Percentiles rank a stretch among this genome's conserved stretches.
Evolutionary conservation across 1,140 invertebrate genomes (phyloP).

Genomic region (Stegodyphus dumicola): DNA sequence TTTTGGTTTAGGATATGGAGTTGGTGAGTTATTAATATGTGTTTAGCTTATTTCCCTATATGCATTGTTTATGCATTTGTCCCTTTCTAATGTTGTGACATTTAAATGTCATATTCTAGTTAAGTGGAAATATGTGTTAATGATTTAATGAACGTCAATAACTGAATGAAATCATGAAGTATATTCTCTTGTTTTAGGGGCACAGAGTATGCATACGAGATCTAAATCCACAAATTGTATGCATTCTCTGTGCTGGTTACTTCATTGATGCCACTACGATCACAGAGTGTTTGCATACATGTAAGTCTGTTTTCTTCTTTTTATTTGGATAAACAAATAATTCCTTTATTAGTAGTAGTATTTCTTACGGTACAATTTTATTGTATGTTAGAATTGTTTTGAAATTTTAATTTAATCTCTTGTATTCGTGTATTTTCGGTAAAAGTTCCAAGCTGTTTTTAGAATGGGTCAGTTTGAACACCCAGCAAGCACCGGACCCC

Average conservation of each 20-base stretch:
- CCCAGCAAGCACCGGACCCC: no score
- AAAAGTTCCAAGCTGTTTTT: no score
- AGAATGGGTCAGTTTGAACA: no score
- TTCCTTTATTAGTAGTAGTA: neutral
- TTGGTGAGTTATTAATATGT: slow-evolving; percentile 2
- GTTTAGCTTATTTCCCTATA: neutral
- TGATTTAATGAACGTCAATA: neutral
- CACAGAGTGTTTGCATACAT: slow-evolving; percentile 71
- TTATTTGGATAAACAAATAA: neutral
- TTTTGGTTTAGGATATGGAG: slow-evolving; percentile 54
- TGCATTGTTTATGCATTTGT: neutral
- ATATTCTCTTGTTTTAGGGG: slow-evolving; percentile 33
- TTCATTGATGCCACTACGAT: slow-evolving; percentile 71
- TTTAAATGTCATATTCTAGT: neutral
- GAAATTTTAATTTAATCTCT: no score
- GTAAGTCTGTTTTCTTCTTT: slow-evolving; percentile 62
- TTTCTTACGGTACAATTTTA: neutral
- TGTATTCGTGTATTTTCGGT: no score
- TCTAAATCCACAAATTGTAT: slow-evolving; percentile 68
- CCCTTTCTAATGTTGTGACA: neutral
- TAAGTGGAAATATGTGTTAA: neutral
- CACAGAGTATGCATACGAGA: slow-evolving; percentile 63
- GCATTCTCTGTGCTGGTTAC: slow-evolving; percentile 70
- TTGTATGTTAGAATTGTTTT: no score
- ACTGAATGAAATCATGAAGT: neutral